Evolutionary conservation across 2,888 invertebrate species (phyloP).

Genomic region (Dendrolimus pini): DNA sequence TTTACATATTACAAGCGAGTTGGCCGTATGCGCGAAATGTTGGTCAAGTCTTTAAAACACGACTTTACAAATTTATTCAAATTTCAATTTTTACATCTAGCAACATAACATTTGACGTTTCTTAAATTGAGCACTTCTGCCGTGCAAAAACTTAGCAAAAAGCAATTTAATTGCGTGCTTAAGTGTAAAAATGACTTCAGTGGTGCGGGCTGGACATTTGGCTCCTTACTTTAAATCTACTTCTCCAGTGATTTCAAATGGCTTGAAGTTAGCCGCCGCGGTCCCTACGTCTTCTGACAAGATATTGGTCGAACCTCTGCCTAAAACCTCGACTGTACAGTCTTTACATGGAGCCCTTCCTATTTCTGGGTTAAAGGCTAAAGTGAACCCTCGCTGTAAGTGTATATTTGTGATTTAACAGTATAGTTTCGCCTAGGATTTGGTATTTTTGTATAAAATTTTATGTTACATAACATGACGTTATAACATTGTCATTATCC

Average conservation of each 20-base stretch:
- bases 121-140: slow-evolving; percentile 29
- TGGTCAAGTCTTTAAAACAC: too few species aligned
- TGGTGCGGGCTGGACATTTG: slow-evolving; percentile 80
- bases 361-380: slow-evolving; percentile 76
- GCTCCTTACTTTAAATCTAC: slow-evolving; percentile 82
- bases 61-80: too few species aligned
- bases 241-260: slow-evolving; percentile 81
- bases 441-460: slow-evolving; percentile 26
- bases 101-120: slow-evolving; percentile 31
- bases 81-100: slow-evolving; percentile 7
- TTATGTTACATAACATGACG: slow-evolving; percentile 67
- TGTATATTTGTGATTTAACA: slow-evolving; percentile 14
- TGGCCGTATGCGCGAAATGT: too few species aligned
- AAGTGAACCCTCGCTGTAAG: slow-evolving; percentile 78
- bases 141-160: slow-evolving; percentile 29
- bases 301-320: slow-evolving; percentile 52
- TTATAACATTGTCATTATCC: slow-evolving; percentile 19
- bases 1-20: too few species aligned
- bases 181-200: slow-evolving; percentile 78
- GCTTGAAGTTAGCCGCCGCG: slow-evolving; percentile 76
- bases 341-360: slow-evolving; percentile 77
- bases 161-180: slow-evolving; percentile 51
- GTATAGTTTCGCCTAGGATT: slow-evolving; percentile 6
- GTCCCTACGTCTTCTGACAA: slow-evolving; percentile 72
- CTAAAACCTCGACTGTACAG: slow-evolving; percentile 71